Percentiles rank a stretch among this genome's conserved stretches.
These are phyloP conservation scores for Lycocerus yunnanus DNA, from an alignment of 2,888 invertebrate genomes.

Conservation along the genomic window DNA sequence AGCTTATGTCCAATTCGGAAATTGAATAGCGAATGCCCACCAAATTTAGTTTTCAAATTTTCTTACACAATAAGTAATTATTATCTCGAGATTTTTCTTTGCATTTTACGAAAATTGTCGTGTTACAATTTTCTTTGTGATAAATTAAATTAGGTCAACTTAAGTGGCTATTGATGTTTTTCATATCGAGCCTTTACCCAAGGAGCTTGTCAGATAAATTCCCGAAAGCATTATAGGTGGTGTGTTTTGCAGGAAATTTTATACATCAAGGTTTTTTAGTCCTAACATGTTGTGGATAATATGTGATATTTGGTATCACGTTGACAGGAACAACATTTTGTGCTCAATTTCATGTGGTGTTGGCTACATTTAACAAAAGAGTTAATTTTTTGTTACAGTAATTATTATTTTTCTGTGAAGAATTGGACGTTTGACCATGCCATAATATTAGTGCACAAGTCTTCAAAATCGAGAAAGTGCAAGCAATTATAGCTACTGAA, in stretches of 20 bases:
- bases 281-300: background rate
- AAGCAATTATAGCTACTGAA: too few relatives aligned
- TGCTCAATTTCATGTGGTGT: constrained; percentile 36
- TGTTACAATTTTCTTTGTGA: background rate
- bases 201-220: background rate
- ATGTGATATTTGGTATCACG: constrained; percentile 31
- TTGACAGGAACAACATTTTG: constrained; percentile 36
- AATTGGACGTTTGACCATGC: background rate
- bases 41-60: background rate
- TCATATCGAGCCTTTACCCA: background rate
- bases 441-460: too few relatives aligned
- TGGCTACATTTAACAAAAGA: background rate
- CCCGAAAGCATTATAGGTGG: constrained; percentile 7
- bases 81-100: background rate
- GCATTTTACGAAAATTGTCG: background rate
- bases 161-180: constrained; percentile 6
- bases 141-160: background rate
- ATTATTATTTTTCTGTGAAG: background rate
- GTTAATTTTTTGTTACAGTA: background rate
- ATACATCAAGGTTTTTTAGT: constrained; percentile 15
- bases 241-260: constrained; percentile 10
- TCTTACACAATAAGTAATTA: background rate
- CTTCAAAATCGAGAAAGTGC: too few relatives aligned
- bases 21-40: background rate
- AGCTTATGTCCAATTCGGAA: background rate